A percentile compares a stretch with the other conserved stretches of the same genome.
phyloP scores from a whole-genome alignment of 1,140 invertebrate species.

The Ips typographus region DNA sequence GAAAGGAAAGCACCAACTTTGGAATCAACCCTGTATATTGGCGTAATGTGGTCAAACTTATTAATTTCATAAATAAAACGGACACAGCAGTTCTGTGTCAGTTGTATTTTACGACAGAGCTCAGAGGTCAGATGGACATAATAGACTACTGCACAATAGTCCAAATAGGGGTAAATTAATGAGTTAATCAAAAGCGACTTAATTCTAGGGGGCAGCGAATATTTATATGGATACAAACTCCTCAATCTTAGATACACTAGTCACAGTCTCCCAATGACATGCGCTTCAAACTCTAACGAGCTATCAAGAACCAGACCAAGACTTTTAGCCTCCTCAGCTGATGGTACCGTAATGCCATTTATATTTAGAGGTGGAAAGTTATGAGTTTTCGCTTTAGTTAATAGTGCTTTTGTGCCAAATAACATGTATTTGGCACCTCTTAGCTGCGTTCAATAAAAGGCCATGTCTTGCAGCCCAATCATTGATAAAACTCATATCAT shows the following conservation, averaged over 20 bases:
- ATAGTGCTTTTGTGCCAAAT: background rate
- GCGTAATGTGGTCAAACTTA: background rate
- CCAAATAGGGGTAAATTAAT: background rate
- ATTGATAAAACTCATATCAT: background rate
- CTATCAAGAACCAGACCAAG: background rate
- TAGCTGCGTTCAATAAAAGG: background rate
- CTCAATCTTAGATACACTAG: background rate
- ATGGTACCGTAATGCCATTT: background rate
- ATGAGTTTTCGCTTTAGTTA: background rate
- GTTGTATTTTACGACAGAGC: background rate
- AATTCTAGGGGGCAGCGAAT: background rate
- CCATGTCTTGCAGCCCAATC: background rate
- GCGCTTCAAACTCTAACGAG: background rate
- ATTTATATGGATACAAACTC: background rate
- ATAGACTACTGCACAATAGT: background rate
- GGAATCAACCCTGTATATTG: background rate
- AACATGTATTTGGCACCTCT: background rate
- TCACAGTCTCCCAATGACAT: background rate
- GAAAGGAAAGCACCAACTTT: too few relatives aligned
- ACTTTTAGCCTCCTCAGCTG: background rate
- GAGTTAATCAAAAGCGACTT: background rate
- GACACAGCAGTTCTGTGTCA: background rate
- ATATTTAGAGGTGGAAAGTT: background rate
- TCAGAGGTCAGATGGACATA: background rate
- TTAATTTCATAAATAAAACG: background rate